Percentiles rank a stretch among this genome's conserved stretches.
These are phyloP conservation scores for Champsocephalus esox DNA, from an alignment of 2,797 vertebrate species.

Conservation along the genomic window DNA sequence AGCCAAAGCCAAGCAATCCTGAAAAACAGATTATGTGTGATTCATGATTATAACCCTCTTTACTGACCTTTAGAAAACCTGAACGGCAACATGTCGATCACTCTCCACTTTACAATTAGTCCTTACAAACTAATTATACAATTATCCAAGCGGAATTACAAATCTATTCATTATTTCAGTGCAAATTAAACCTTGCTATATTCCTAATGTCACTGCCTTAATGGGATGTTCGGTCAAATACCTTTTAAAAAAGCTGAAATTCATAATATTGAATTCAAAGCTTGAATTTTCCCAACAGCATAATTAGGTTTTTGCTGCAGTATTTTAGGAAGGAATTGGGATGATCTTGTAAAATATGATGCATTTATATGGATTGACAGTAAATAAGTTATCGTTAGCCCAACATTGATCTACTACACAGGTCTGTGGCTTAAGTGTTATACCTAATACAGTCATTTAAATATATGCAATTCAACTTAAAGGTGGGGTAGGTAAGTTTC, in stretches of 20 bases:
- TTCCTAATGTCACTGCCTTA: not conserved
- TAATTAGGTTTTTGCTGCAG: not conserved
- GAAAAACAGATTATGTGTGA: slow-evolving; percentile 52
- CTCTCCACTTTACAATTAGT: not conserved
- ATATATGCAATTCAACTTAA: not conserved
- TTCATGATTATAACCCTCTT: slow-evolving; percentile 31
- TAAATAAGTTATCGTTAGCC: not conserved
- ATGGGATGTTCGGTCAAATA: not conserved
- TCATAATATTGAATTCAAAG: slow-evolving; percentile 3
- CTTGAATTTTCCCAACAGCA: not conserved
- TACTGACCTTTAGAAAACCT: slow-evolving; percentile 20
- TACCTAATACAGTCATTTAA: no score
- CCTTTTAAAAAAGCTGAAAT: not conserved
- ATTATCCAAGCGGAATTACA: not conserved
- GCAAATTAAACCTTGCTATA: not conserved
- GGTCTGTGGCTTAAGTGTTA: not conserved
- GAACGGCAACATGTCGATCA: not conserved
- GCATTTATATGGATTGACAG: not conserved
- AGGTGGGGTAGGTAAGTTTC: no score
- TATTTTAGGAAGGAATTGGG: not conserved
- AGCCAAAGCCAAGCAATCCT: slow-evolving; percentile 16
- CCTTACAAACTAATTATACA: not conserved
- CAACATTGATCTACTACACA: not conserved
- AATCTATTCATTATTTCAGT: not conserved
- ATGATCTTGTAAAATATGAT: not conserved